Conservation (phyloP, 1,140 invertebrate genomes). For the Maconellicoccus hirsutus region DNA sequence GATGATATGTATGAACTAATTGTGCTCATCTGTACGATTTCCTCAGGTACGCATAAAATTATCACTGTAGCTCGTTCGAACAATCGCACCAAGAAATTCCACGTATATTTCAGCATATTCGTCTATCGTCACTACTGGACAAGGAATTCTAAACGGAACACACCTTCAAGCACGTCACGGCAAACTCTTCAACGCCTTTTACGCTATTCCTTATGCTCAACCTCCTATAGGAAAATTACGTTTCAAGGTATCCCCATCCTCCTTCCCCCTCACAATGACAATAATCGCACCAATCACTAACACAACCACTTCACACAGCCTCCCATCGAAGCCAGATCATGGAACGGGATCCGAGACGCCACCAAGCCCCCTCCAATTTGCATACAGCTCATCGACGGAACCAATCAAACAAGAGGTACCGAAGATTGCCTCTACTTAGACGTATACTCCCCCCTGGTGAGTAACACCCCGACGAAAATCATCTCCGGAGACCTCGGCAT, state of each 20-base stretch:
- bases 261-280: neutral
- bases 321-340: neutral
- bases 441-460: neutral
- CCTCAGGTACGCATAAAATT: too few relatives aligned
- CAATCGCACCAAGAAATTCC: too few relatives aligned
- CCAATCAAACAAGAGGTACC: neutral
- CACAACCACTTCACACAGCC: neutral
- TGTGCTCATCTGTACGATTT: too few relatives aligned
- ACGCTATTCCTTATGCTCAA: slow-evolving; percentile 38
- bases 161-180: slow-evolving; percentile 14
- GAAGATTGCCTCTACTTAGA: slow-evolving; percentile 25
- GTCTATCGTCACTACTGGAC: neutral
- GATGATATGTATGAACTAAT: too few relatives aligned
- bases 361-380: neutral
- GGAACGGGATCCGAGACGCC: neutral
- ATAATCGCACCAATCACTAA: neutral
- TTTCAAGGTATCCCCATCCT: slow-evolving; percentile 29
- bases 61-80: too few relatives aligned
- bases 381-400: neutral
- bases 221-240: slow-evolving; percentile 36
- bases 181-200: slow-evolving; percentile 34
- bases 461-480: too few relatives aligned
- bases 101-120: neutral
- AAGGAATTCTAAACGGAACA: slow-evolving; percentile 29
- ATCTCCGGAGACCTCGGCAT: neutral